These are phyloP conservation scores for Hiodon tergisus DNA, from an alignment of 2,113 vertebrate genomes.

Conservation along the genomic window DNA sequence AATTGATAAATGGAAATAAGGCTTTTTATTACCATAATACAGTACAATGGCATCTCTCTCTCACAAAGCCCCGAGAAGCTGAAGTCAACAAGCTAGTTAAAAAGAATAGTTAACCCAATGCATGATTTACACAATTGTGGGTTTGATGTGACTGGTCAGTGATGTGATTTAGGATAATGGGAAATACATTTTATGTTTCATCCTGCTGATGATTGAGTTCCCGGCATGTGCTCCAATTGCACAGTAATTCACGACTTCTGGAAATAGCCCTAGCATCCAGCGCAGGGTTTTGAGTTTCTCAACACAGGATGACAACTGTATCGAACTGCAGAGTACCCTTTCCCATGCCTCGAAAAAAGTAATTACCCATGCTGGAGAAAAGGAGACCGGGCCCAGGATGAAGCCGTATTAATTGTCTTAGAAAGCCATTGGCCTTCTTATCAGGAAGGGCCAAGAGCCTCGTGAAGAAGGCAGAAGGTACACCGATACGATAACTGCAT, in stretches of 20 bases:
- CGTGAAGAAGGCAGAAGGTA: constrained; percentile 43
- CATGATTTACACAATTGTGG: constrained; percentile 50
- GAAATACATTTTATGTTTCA: constrained; percentile 35
- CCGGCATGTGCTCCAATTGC: constrained; percentile 17
- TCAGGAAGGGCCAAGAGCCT: constrained; percentile 26
- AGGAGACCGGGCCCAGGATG: constrained; percentile 9
- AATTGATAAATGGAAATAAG: constrained; percentile 17
- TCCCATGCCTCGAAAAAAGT: constrained; percentile 32
- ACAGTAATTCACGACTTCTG: constrained; percentile 16
- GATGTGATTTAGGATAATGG: neutral
- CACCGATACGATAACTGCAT: constrained; percentile 37
- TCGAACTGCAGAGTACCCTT: constrained; percentile 32
- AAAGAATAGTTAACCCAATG: constrained; percentile 39
- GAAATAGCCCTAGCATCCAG: constrained; percentile 17
- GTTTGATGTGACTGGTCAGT: constrained; percentile 47
- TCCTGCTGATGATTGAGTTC: constrained; percentile 49
- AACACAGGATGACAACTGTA: constrained; percentile 35
- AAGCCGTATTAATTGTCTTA: constrained; percentile 38
- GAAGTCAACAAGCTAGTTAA: constrained; percentile 53
- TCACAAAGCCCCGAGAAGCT: constrained; percentile 40
- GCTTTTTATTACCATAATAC: constrained; percentile 1
- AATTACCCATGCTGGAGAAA: constrained; percentile 29
- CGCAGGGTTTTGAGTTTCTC: constrained; percentile 8
- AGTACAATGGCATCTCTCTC: constrained; percentile 28
- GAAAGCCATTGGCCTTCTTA: constrained; percentile 29